phyloP scores from a whole-genome alignment of 2,797 vertebrate species.

The Corythornis leucogaster region DNA sequence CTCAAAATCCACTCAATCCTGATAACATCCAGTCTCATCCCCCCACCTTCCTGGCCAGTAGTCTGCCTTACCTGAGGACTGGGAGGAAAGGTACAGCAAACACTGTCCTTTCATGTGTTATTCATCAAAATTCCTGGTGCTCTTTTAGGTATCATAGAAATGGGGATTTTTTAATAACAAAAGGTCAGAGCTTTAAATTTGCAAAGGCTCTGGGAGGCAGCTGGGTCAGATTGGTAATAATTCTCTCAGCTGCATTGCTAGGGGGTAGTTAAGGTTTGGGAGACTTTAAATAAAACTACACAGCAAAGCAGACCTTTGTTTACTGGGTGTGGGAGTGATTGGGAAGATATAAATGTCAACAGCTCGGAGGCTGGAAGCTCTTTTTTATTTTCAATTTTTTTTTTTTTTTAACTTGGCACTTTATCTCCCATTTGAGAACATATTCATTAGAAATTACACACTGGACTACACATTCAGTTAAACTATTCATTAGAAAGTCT shows the following conservation, averaged over 20 bases:
- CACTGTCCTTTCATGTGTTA: neutral
- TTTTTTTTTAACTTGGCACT: neutral
- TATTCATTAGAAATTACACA: slow-evolving; percentile 15
- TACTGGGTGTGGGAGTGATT: neutral
- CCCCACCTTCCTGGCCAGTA: neutral
- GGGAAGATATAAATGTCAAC: slow-evolving; percentile 6
- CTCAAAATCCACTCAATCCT: neutral
- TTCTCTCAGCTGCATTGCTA: neutral
- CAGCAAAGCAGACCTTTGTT: neutral
- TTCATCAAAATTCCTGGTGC: neutral
- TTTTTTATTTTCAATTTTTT: neutral
- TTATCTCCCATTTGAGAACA: neutral
- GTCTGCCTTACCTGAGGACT: neutral
- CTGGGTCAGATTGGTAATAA: neutral
- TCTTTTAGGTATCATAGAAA: neutral
- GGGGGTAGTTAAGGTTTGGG: neutral
- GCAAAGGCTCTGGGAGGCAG: neutral
- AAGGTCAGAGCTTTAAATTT: neutral
- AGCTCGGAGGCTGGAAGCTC: neutral
- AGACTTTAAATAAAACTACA: neutral
- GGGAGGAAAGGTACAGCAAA: neutral
- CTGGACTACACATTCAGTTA: neutral
- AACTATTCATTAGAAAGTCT: slow-evolving; percentile 20
- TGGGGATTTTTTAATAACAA: neutral
- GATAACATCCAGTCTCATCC: neutral